Base-by-base conservation (phyloP, 2,113 vertebrate species). In the Galemys pyrenaicus region DNA sequence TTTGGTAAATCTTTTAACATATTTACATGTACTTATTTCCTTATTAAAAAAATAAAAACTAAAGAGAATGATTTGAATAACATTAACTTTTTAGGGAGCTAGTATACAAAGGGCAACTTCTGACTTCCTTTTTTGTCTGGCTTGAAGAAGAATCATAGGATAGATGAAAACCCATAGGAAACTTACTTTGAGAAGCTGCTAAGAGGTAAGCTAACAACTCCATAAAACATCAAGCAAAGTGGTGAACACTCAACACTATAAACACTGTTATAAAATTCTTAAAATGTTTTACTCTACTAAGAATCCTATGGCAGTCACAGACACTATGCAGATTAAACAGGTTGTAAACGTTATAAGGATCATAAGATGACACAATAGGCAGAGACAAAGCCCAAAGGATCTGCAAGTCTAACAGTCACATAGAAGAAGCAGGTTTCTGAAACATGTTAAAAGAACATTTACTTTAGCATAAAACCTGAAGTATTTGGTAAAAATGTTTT, bases 401-500 rank as follows among this genome's bases (percentile, higher is more conserved):
- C 8, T 56, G 17, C 60, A 37, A 67, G 65, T 65, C 54, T 68
- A 41, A 82, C 24, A 32, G 19, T 35, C 37, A 70, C 60, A 81
- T 0, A 68, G 58, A 79, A 49, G 28, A 6, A 82, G 62, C 20
- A 86, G 22, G 51, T 87, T 92, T 87, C 80, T 73, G 39, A 75
- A 44, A 79, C 11, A 88, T 17, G 15, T 1, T 41, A 22, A 64
- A 88, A 65, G 17, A 51, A 91, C 37, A 80, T 28, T 44, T 30
- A 81, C 20, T 2, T 89, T 20, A 73, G 22, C 26, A 81, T 9
- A 85, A 91, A 56, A 4, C 5, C 64, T 22, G 92, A 95, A 87
- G 49, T 56, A 67, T 35, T 68, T 92, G 24, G n/a, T 28, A 94
- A 75, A 74, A 46, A 62, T 74, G 56, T 95, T 92, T 56, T 92